A percentile compares a stretch with the other conserved stretches of the same genome.
phyloP scores from a whole-genome alignment of 1,140 invertebrate species.

The Cotesia glomerata region DNA sequence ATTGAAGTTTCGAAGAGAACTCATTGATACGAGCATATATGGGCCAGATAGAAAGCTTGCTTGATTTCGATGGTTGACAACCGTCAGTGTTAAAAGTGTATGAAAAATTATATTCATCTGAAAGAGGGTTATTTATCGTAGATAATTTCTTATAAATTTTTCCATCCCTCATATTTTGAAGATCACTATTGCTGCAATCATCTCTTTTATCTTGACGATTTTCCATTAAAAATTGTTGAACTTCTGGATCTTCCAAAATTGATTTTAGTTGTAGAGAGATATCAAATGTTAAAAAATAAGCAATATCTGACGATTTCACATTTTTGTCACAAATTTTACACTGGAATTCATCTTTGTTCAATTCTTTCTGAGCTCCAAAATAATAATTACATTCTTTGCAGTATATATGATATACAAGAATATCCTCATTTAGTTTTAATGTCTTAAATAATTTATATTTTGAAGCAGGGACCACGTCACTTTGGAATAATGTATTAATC shows the following conservation, averaged over 20 bases:
- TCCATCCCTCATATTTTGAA: constrained; percentile 24
- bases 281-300: background rate
- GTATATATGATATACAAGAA: no score
- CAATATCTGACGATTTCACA: background rate
- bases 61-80: constrained; percentile 32
- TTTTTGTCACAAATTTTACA: background rate
- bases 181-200: background rate
- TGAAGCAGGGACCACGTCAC: no score
- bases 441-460: no score
- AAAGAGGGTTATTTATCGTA: background rate
- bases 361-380: no score
- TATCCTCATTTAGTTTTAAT: no score
- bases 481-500: no score
- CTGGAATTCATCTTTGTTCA: background rate
- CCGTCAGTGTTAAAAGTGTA: constrained; percentile 35
- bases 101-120: constrained; percentile 20
- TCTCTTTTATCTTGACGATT: background rate
- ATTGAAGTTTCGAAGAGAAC: constrained; percentile 23
- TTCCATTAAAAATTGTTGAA: background rate
- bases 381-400: no score
- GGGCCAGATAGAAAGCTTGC: constrained; percentile 31
- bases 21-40: constrained; percentile 29
- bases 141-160: constrained; percentile 20
- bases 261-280: background rate
- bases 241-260: background rate